Evolutionary conservation across 2,888 invertebrate species (phyloP).

Genomic region (Escarpia spicata): DNA sequence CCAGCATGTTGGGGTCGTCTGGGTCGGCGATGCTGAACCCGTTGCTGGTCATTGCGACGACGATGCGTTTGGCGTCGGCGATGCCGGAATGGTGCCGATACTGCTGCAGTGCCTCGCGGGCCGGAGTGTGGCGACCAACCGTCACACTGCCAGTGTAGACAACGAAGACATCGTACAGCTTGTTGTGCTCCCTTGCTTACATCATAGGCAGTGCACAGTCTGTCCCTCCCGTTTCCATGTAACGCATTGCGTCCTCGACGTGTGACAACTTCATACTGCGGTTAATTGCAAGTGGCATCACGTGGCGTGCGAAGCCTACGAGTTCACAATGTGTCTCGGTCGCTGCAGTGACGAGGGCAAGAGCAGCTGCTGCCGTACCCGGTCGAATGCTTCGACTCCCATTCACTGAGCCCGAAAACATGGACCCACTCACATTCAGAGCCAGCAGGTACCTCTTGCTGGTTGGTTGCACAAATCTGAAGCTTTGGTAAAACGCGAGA

Average conservation of each 20-base stretch:
- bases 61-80: constrained; percentile 51
- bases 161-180: constrained; percentile 77
- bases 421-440: constrained; percentile 70
- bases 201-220: constrained; percentile 60
- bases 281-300: constrained; percentile 28
- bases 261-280: constrained; percentile 41
- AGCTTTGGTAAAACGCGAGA: constrained; percentile 60
- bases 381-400: constrained; percentile 66
- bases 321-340: constrained; percentile 54
- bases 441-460: constrained; percentile 71
- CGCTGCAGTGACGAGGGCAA: constrained; percentile 59
- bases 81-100: constrained; percentile 70
- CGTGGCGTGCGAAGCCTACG: constrained; percentile 27
- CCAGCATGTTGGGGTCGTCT: constrained; percentile 64
- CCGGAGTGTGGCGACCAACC: constrained; percentile 66
- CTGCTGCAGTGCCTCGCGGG: constrained; percentile 68
- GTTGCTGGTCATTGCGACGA: constrained; percentile 58
- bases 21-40: constrained; percentile 66
- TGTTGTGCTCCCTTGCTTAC: constrained; percentile 74
- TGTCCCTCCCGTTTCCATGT: constrained; percentile 47
- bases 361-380: constrained; percentile 71
- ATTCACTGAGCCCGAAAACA: constrained; percentile 64
- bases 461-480: constrained; percentile 68
- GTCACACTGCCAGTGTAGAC: constrained; percentile 73
- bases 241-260: constrained; percentile 34